Base-by-base conservation (phyloP, 1,140 invertebrate genomes). In the Brachionus paranguensis region DNA sequence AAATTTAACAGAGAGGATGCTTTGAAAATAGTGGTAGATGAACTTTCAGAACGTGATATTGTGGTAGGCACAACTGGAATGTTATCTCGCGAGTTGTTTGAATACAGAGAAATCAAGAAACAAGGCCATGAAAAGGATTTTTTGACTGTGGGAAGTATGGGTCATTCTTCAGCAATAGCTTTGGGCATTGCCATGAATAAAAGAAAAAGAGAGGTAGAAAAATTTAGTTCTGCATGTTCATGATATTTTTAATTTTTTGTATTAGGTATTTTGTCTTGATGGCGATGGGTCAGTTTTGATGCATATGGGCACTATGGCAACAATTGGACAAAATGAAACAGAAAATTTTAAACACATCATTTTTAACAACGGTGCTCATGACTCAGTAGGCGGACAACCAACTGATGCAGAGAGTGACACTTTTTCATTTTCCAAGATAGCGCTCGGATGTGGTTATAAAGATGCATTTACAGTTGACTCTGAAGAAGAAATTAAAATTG, bases 121-220 rank as follows among this genome's bases (percentile, higher is more conserved):
- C 87, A 89, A 85, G 89, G 90, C 17, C 90, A 91, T 86, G 89
- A 89, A 47, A 86, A 86, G 85, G 90, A 91, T 84, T 91, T 91
- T 84, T 85, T 91, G 2, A 90, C 89, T 12, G 90, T 91, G 24
- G 90, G 90, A 10, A 89, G 88, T n/a, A 90, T 90, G 89, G 90
- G 90, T 2, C 90, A 90, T 86, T 89, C 89, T 17, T 89, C 90
- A 7, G 85, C 87, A 8, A 90, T 91, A 70, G 89, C 90, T 20
- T 85, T 90, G 2, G 89, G 89, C 33, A 89, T 91, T 79, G 89
- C 90, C 12, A 68, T 88, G 24, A 86, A 89, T 60, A 90, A 89
- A 85, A 88, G 86, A 11, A 86, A 86, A 20, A 86, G 88, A 86
- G 29, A 76, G 50, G 72, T 72, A 72, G 5, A 47, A 72, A 17